Evolutionary conservation across 2,888 invertebrate genomes (phyloP), one percentile per base, ranked within the genome.

Genomic region (Physocephala rufipes): DNA sequence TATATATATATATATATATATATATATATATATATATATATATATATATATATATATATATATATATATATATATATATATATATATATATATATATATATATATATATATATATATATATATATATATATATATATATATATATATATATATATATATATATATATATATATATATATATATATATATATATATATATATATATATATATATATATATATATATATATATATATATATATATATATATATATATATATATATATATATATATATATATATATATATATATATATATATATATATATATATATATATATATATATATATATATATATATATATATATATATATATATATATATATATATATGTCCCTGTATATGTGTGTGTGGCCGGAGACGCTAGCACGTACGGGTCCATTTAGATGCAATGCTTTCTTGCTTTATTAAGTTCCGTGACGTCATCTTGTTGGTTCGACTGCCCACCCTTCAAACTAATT

Each of bases 341-440:
- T n/a, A n/a, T n/a, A n/a, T n/a, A n/a, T n/a, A n/a, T n/a, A n/a
- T n/a, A n/a, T n/a, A n/a, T n/a, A n/a, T n/a, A n/a, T 26, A 9
- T 26, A 26, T 26, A 15, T 68, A 21, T 47, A 2, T 30, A 1
- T 19, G 49, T 47, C n/a, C 13, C n/a, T 49, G 28, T 63, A 45
- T 43, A 19, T 36, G 36, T 36, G 28, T 63, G 45, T 28, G 43
- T 36, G 9, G 36, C 55, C 67, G 62, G 16, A 64, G 43, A 26
- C 36, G 36, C 36, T 4, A 36, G 36, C 36, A 9, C 36, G 36
- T 36, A 36, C 36, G 4, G 5, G 9, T 36, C 36, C 36, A 36
- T 36, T 36, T 9, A 36, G 36, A 36, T 36, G 36, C 36, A 36
- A 36, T 9, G 36, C 9, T 36, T 36, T 4, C 36, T 36, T 36